Evolutionary conservation across 2,797 vertebrate genomes (phyloP).

Genomic region (Sebastes glaucus): DNA sequence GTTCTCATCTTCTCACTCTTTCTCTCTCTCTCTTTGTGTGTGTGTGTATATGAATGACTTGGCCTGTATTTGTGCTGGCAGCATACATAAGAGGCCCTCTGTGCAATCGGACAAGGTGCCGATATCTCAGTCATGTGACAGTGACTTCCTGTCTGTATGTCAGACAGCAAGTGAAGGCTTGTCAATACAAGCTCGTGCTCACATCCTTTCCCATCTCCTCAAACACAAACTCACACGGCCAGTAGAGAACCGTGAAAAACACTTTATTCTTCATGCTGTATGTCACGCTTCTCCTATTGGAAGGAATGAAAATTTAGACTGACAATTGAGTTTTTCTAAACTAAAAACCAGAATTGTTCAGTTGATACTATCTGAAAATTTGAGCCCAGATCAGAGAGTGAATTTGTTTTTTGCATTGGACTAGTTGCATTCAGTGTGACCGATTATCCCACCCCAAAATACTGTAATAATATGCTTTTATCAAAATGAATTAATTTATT

Average conservation of each 20-base stretch:
- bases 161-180: slow-evolving; percentile 77
- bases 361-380: background rate
- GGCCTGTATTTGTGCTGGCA: slow-evolving; percentile 71
- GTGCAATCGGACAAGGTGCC: slow-evolving; percentile 82
- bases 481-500: background rate
- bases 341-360: background rate
- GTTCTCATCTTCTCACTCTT: slow-evolving; percentile 1
- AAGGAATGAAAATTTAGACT: background rate
- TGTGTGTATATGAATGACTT: slow-evolving; percentile 57
- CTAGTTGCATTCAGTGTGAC: background rate
- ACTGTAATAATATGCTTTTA: background rate
- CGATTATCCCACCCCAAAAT: background rate
- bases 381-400: background rate
- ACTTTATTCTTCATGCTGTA: background rate
- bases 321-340: background rate
- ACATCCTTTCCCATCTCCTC: slow-evolving; percentile 74
- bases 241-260: background rate
- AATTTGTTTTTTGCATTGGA: background rate
- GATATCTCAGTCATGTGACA: slow-evolving; percentile 84
- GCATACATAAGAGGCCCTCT: slow-evolving; percentile 78
- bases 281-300: background rate
- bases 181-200: slow-evolving; percentile 78
- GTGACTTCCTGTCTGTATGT: slow-evolving; percentile 80
- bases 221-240: slow-evolving; percentile 61
- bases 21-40: background rate